Evolutionary conservation across 2,113 vertebrate species (phyloP).

Genomic region (Actenoides hombroni): DNA sequence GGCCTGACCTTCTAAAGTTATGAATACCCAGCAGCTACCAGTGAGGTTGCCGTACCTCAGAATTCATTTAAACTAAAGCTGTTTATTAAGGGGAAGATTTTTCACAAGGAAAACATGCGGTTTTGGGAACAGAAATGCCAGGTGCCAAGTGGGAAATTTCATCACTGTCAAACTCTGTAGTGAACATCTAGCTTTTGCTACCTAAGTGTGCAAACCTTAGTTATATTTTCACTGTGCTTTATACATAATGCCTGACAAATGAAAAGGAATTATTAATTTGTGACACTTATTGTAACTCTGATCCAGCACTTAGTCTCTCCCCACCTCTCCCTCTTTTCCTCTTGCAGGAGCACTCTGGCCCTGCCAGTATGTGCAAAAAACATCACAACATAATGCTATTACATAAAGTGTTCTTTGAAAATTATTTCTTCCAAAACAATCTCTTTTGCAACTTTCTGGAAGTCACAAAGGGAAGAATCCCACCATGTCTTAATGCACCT

Average conservation of each 20-base stretch:
- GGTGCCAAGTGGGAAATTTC: background rate
- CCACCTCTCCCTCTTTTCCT: background rate
- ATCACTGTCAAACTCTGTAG: background rate
- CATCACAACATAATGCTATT: background rate
- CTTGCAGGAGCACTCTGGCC: background rate
- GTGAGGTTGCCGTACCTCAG: background rate
- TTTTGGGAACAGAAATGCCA: background rate
- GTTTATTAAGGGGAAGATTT: conserved; percentile 3
- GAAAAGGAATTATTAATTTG: background rate
- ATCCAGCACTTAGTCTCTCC: background rate
- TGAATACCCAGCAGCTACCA: background rate
- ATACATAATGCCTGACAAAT: background rate
- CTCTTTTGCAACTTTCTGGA: background rate
- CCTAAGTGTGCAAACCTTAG: background rate
- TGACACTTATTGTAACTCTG: background rate
- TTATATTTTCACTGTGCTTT: background rate
- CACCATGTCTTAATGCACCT: background rate
- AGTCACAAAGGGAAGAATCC: background rate
- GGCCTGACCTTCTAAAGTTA: conserved; percentile 30
- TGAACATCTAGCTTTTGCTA: background rate
- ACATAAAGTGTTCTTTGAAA: background rate
- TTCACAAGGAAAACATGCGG: background rate
- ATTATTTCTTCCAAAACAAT: background rate
- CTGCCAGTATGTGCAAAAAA: background rate
- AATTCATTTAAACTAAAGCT: conserved; percentile 1